Evolutionary conservation across 1,140 invertebrate genomes (phyloP).

Genomic region (Oedothorax gibbosus): DNA sequence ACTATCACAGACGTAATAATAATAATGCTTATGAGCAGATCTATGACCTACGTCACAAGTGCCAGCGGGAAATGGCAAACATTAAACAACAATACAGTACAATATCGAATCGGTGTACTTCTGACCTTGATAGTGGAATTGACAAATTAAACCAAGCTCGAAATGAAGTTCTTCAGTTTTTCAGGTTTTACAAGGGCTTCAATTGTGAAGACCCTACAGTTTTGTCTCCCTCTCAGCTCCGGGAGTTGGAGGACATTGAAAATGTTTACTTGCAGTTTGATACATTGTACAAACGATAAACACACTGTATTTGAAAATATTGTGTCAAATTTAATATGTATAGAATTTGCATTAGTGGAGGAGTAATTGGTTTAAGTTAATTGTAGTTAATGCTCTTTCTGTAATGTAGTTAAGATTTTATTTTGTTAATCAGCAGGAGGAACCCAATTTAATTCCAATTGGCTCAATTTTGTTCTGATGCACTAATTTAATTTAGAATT

Average conservation of each 20-base stretch:
- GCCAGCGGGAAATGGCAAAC: not conserved
- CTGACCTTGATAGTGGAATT: not conserved
- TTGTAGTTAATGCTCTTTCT: not conserved
- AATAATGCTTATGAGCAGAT: not conserved
- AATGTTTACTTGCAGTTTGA: conserved; percentile 22
- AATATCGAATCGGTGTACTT: not conserved
- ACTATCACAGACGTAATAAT: not conserved
- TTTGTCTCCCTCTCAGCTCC: conserved; percentile 4
- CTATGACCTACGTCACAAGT: not conserved
- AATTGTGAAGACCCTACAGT: conserved; percentile 21
- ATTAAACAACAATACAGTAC: not conserved
- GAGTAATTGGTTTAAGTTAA: not conserved
- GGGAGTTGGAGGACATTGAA: conserved; percentile 43
- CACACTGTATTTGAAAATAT: too few relatives aligned
- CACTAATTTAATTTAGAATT: not conserved
- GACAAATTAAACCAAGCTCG: conserved; percentile 1
- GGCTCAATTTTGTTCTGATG: not conserved
- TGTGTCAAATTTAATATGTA: not conserved
- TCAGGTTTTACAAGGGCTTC: conserved; percentile 49
- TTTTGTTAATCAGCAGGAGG: too few relatives aligned
- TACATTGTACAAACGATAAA: conserved; percentile 7
- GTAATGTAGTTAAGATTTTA: too few relatives aligned
- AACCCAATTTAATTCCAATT: not conserved
- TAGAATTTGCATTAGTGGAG: not conserved
- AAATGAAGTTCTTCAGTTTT: conserved; percentile 41